Evolutionary conservation across 2,113 vertebrate species (phyloP).

Genomic region (Oncorhynchus clarkii): DNA sequence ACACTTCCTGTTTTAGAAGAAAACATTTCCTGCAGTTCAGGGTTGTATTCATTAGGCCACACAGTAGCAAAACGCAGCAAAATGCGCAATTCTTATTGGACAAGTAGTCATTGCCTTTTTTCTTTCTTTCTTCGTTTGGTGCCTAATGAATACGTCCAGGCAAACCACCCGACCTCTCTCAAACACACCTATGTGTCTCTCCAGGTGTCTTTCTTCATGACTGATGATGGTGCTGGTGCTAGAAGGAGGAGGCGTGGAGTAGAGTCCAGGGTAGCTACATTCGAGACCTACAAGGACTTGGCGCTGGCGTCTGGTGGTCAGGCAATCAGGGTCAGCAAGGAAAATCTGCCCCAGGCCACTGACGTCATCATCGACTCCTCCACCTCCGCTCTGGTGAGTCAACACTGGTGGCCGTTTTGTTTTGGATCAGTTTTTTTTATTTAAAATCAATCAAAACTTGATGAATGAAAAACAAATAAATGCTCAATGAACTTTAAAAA

Average conservation of each 20-base stretch:
- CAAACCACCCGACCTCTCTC: background rate
- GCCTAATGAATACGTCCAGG: background rate
- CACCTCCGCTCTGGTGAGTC: slow-evolving; percentile 71
- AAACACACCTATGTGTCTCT: background rate
- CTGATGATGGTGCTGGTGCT: rapidly evolving
- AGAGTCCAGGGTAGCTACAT: background rate
- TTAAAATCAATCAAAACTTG: too few species aligned
- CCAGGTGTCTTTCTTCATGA: slow-evolving; percentile 71
- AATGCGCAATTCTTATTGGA: too few species aligned
- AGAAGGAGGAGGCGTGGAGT: slow-evolving; percentile 17
- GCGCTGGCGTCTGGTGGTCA: slow-evolving; percentile 73
- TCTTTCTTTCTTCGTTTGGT: background rate
- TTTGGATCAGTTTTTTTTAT: background rate
- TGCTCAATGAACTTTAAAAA: too few species aligned
- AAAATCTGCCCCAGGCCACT: slow-evolving; percentile 61
- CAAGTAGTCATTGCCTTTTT: background rate
- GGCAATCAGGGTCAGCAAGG: slow-evolving; percentile 65
- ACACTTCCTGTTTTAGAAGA: background rate
- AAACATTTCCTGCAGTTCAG: background rate
- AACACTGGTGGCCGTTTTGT: background rate
- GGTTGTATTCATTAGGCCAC: too few species aligned
- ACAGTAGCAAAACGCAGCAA: too few species aligned
- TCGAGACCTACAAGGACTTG: slow-evolving; percentile 59
- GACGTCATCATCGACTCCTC: slow-evolving; percentile 70
- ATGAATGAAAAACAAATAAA: too few species aligned